Percentiles rank a stretch among this genome's conserved stretches.
Conservation (phyloP, 2,113 vertebrate species). For the Sula dactylatra region DNA sequence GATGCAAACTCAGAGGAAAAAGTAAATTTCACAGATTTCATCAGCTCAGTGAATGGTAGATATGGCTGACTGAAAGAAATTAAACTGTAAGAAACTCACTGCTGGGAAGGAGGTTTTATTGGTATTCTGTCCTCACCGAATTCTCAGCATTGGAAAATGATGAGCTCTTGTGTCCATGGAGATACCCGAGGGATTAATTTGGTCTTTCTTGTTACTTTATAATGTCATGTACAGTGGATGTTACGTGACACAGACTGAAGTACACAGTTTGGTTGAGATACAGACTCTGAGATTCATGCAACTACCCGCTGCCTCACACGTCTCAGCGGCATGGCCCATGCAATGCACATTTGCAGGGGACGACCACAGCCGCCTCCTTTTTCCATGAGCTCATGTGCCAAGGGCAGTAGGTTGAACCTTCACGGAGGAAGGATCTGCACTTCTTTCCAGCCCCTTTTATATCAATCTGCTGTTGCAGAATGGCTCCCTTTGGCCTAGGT, state of each 20-base stretch:
- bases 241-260: not conserved
- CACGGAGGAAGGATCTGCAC: not conserved
- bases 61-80: not conserved
- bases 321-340: not conserved
- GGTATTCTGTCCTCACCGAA: not conserved
- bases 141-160: not conserved
- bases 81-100: not conserved
- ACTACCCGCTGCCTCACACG: accelerated
- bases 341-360: not conserved
- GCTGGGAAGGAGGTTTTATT: not conserved
- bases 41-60: not conserved
- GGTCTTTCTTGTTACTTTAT: not conserved
- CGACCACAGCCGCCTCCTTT: not conserved
- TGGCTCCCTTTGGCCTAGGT: not conserved
- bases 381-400: not conserved
- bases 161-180: not conserved
- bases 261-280: not conserved
- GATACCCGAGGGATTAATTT: not conserved
- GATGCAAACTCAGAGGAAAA: not conserved
- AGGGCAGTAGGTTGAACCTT: not conserved
- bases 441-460: not conserved
- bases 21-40: not conserved
- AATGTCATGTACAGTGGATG: not conserved
- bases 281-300: not conserved
- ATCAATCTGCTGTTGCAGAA: not conserved